Evolutionary conservation across 2,888 invertebrate species (phyloP).

Genomic region (Peribatodes rhomboidaria): DNA sequence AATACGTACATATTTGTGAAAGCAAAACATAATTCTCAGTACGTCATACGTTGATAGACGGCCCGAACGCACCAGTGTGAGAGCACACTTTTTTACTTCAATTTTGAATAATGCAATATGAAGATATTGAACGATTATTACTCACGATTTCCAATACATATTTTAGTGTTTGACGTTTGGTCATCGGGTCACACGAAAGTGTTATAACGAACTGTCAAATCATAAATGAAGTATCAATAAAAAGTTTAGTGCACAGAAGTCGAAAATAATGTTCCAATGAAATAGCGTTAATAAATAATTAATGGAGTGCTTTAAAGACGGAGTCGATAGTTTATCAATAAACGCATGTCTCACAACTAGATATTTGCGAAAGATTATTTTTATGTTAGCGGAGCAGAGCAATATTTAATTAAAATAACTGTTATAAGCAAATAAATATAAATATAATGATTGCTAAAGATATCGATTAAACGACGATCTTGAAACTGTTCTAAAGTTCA

Average conservation of each 20-base stretch:
- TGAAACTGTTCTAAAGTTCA: neutral
- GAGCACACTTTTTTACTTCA: conserved; percentile 67
- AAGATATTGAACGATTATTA: conserved; percentile 83
- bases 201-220: conserved; percentile 64
- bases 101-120: conserved; percentile 77
- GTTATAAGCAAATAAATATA: conserved; percentile 1
- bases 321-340: conserved; percentile 26
- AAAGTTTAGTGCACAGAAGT: conserved; percentile 42
- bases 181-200: conserved; percentile 62
- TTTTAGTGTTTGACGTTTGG: conserved; percentile 62
- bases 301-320: conserved; percentile 17
- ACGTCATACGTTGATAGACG: conserved; percentile 85
- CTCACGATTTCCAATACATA: conserved; percentile 62
- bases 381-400: conserved; percentile 6
- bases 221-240: conserved; percentile 56
- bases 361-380: conserved; percentile 18
- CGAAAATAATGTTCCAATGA: conserved; percentile 27
- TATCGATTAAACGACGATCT: neutral
- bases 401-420: conserved; percentile 1
- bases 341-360: conserved; percentile 14
- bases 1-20: conserved; percentile 31
- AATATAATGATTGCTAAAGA: conserved; percentile 4
- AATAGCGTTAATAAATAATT: conserved; percentile 23
- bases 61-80: conserved; percentile 72
- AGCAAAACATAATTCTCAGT: conserved; percentile 56